These are phyloP conservation scores for Drosophila burlai DNA, from an alignment of 1,140 invertebrate genomes.

Conservation along the genomic window DNA sequence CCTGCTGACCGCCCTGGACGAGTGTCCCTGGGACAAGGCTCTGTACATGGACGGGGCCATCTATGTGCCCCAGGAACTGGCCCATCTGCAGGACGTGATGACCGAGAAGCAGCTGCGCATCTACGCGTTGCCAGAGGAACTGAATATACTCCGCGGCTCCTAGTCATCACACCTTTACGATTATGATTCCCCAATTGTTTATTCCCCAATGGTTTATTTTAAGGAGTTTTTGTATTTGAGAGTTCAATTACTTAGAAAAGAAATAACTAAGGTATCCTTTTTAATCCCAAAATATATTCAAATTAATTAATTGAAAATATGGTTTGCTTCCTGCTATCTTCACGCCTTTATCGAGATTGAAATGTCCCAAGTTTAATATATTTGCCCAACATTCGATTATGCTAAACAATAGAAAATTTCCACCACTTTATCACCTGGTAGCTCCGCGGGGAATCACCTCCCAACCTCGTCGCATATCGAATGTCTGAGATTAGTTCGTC, in stretches of 20 bases:
- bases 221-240: too few species aligned
- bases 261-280: not conserved
- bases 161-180: not conserved
- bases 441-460: constrained; percentile 20
- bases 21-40: constrained; percentile 90
- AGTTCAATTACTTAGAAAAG: not conserved
- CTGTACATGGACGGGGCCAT: constrained; percentile 86
- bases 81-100: constrained; percentile 89
- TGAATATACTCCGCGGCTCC: constrained; percentile 87
- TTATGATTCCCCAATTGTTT: not conserved
- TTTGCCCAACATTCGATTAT: constrained; percentile 21
- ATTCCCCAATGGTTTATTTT: too few species aligned
- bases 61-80: constrained; percentile 86
- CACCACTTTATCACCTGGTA: constrained; percentile 1
- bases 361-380: not conserved
- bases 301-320: not conserved
- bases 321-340: not conserved
- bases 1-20: constrained; percentile 87
- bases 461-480: constrained; percentile 19
- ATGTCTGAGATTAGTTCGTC: constrained; percentile 14
- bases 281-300: not conserved
- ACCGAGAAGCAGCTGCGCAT: constrained; percentile 90
- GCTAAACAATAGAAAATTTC: constrained; percentile 6
- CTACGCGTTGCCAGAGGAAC: constrained; percentile 90
- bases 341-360: constrained; percentile 11